Evolutionary conservation across 2,113 vertebrate species (phyloP), one percentile per base, ranked within the genome.

Genomic region (Chiloscyllium plagiosum): DNA sequence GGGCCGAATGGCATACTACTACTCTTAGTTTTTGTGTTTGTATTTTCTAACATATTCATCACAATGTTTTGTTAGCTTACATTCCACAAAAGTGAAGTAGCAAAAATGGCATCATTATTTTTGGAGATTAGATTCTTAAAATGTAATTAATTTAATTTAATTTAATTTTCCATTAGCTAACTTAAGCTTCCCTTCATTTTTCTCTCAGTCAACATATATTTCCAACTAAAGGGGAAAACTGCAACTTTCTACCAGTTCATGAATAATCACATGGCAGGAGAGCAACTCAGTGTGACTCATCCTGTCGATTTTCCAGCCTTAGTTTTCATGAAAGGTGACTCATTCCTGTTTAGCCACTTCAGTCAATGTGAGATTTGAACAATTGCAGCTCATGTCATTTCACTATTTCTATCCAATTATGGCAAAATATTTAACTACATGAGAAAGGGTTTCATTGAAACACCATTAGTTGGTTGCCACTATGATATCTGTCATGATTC

Each of bases 291-390:
- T 66, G 61, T 93, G 89, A 93, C n/a, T 93, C 89, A 66, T 33
- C 33, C 61, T 66, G 33, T 61, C 29, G 15, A 61, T 90, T 90
- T 93, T 93, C 56, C 37, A 24, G n/a, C 61, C 89, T 61, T 61
- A 61, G 56, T 93, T 66, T 61, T 93, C 89, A n/a, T 37, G 89
- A 19, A 66, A 66, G 61, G 29, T 66, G 89, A 93, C 89, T 93
- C 89, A 93, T 93, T 37, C n/a, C n/a, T 20, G n/a, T 19, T 93
- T 52, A n/a, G 61, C 56, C 4, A 66, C 61, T 37, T 92, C 29
- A 20, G 33, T 93, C 65, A 37, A 10, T 20, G 61, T 42, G 89
- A 90, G 26, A 61, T 68, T 4, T 68, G 56, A 68, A n/a, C 15
- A 93, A 19, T 37, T 68, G 61, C 61, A 56, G 47, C 50, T 24